These are phyloP conservation scores for Bambusicola thoracicus DNA, from an alignment of 2,113 vertebrate genomes.

Conservation along the genomic window DNA sequence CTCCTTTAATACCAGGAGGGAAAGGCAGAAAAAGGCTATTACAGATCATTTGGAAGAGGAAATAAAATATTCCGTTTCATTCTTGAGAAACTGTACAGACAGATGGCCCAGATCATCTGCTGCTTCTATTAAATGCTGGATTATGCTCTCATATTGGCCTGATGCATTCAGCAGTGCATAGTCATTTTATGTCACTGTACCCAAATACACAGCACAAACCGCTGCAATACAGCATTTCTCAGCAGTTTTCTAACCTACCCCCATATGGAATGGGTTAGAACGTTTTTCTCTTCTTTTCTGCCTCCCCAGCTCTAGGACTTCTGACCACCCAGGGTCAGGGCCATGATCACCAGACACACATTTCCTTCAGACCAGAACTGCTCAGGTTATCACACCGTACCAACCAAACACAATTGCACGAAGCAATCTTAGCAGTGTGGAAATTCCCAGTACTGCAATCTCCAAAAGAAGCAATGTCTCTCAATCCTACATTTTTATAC, in stretches of 20 bases:
- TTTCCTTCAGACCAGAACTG: not conserved
- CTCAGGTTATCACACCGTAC: not conserved
- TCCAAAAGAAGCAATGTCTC: not conserved
- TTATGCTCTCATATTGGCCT: not conserved
- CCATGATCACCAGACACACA: not conserved
- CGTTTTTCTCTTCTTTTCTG: not conserved
- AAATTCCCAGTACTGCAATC: not conserved
- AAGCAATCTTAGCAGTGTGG: not conserved
- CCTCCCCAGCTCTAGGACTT: not conserved
- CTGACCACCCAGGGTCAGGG: not conserved
- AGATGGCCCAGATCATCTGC: not conserved
- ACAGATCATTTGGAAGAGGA: not conserved
- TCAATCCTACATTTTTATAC: not conserved
- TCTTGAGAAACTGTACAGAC: not conserved
- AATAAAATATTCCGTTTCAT: not conserved
- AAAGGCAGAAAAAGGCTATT: not conserved
- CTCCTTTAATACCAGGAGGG: not conserved
- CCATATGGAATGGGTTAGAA: not conserved
- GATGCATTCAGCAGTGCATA: not conserved
- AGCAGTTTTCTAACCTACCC: not conserved
- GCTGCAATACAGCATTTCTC: not conserved
- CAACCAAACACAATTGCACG: not conserved
- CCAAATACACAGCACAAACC: not conserved
- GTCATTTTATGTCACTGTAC: not conserved
- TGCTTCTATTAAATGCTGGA: not conserved